phyloP scores from a whole-genome alignment of 92 coral and sea anemone genomes.

The Epizoanthus ramosus region DNA sequence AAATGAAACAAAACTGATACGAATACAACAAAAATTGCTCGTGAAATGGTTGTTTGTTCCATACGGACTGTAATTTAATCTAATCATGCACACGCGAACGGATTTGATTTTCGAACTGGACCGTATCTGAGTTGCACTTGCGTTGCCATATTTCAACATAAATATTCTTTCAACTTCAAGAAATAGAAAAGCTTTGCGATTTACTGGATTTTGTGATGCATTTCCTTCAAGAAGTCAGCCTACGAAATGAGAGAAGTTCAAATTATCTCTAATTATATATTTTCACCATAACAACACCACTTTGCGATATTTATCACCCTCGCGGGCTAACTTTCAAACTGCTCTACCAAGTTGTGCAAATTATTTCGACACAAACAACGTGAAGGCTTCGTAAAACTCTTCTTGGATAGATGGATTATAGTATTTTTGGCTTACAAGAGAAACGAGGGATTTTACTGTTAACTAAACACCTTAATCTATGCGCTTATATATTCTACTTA shows the following conservation, averaged over 20 bases:
- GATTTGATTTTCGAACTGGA: not conserved
- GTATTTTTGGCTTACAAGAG: slow-evolving; percentile 5
- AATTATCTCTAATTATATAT: slow-evolving; percentile 26
- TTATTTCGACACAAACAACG: not conserved
- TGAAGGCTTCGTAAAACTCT: not conserved
- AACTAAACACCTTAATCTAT: not conserved
- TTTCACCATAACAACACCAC: slow-evolving; percentile 13
- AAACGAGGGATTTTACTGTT: not conserved
- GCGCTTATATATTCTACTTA: slow-evolving; percentile 14
- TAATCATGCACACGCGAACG: not conserved
- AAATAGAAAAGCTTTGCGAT: not conserved
- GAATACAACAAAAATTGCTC: not conserved
- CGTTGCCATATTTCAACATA: not conserved
- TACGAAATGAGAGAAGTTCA: not conserved
- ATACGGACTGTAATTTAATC: not conserved
- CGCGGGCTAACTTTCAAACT: not conserved
- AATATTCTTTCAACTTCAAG: not conserved
- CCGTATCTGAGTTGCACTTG: not conserved
- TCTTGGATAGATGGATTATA: slow-evolving; percentile 32
- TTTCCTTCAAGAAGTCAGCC: not conserved
- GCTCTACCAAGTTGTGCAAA: not conserved
- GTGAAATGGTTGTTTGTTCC: not conserved
- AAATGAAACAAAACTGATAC: not conserved
- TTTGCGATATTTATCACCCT: not conserved
- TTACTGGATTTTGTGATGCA: not conserved